phyloP scores from a whole-genome alignment of 1,140 invertebrate species.

The Drosophila rufa region DNA sequence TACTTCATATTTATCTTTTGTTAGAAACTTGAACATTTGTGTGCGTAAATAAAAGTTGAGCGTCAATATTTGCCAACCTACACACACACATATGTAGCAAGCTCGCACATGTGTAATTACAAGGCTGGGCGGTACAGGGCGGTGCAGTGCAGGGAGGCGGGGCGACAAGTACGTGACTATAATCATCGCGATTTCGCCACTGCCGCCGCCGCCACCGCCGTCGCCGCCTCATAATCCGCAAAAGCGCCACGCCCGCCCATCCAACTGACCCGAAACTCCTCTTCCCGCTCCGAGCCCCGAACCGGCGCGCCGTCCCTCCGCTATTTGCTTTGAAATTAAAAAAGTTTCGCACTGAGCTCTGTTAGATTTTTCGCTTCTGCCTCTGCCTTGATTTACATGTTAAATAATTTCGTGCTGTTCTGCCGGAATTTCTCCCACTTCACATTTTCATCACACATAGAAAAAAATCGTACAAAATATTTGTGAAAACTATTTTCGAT shows the following conservation, averaged over 20 bases:
- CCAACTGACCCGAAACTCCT: constrained; percentile 34
- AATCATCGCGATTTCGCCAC: constrained; percentile 66
- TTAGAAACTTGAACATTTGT: constrained; percentile 82
- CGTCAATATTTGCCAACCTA: constrained; percentile 75
- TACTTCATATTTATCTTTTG: constrained; percentile 82
- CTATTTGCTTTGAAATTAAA: constrained; percentile 83
- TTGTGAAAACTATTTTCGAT: too few species aligned
- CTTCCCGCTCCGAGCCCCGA: constrained; percentile 1
- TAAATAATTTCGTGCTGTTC: constrained; percentile 71
- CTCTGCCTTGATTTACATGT: constrained; percentile 77
- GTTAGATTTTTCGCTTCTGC: constrained; percentile 69
- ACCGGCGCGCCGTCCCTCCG: not conserved
- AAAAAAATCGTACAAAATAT: not conserved
- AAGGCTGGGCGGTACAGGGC: constrained; percentile 33
- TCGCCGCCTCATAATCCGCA: constrained; percentile 58
- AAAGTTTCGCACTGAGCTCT: constrained; percentile 72
- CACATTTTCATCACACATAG: constrained; percentile 4
- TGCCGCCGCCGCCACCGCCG: constrained; percentile 36
- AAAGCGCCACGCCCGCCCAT: constrained; percentile 9
- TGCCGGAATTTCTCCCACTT: constrained; percentile 7
- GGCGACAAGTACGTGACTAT: constrained; percentile 81
- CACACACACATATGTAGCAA: constrained; percentile 7
- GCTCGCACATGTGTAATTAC: constrained; percentile 67
- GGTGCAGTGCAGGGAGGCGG: constrained; percentile 18
- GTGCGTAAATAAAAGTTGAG: constrained; percentile 80